Percentiles rank a stretch among this genome's conserved stretches.
These are phyloP conservation scores for Falco punctatus DNA, from an alignment of 2,113 vertebrate species.

Conservation along the genomic window DNA sequence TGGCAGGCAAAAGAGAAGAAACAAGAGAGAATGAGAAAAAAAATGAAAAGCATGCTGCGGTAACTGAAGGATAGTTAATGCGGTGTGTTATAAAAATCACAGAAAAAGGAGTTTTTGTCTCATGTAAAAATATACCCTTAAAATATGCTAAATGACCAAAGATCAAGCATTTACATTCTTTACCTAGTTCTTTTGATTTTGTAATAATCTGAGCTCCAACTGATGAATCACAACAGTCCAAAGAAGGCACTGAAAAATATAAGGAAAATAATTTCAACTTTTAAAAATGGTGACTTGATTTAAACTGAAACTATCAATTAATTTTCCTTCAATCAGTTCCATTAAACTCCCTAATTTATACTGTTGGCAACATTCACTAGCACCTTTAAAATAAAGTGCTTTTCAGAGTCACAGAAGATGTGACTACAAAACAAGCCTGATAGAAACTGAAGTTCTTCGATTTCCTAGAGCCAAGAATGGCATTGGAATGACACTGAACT, in stretches of 20 bases:
- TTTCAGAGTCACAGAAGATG: neutral
- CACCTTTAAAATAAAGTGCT: conserved; percentile 41
- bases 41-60: neutral
- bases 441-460: neutral
- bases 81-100: neutral
- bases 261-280: conserved; percentile 68
- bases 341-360: neutral
- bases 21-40: neutral
- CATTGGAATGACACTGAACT: neutral
- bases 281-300: conserved; percentile 40
- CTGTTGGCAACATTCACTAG: neutral
- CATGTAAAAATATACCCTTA: conserved; percentile 27
- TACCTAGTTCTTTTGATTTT: conserved; percentile 94
- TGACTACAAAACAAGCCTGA: neutral
- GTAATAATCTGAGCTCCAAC: conserved; percentile 86
- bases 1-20: conserved; percentile 34
- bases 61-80: conserved; percentile 56
- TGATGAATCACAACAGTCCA: conserved; percentile 86
- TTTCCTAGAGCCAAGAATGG: conserved; percentile 9
- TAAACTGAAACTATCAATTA: neutral
- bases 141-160: neutral
- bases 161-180: conserved; percentile 52
- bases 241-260: conserved; percentile 81
- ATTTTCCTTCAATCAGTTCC: neutral
- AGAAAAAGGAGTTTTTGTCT: conserved; percentile 10